Evolutionary conservation across 2,113 vertebrate genomes (phyloP).

Genomic region (Athene cunicularia): DNA sequence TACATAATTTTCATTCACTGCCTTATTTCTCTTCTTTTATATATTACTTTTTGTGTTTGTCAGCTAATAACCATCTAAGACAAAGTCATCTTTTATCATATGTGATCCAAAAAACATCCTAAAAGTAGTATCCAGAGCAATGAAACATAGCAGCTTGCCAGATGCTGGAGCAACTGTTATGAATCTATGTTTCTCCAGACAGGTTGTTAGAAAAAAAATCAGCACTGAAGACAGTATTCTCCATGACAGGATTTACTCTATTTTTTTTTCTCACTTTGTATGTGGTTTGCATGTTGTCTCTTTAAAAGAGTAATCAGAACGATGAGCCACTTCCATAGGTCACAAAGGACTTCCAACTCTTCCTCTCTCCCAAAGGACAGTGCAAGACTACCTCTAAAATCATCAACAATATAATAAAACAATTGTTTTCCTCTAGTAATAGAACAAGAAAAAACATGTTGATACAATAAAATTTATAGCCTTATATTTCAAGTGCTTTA

Average conservation of each 20-base stretch:
- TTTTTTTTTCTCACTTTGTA: background rate
- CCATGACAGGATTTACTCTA: background rate
- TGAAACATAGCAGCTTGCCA: background rate
- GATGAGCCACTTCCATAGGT: background rate
- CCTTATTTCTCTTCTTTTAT: background rate
- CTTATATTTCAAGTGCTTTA: background rate
- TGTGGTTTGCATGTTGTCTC: background rate
- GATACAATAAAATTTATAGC: background rate
- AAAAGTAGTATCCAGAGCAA: background rate
- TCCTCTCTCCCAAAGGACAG: background rate
- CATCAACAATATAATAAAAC: background rate
- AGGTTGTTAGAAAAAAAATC: background rate
- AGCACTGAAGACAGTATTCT: background rate
- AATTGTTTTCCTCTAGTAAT: background rate
- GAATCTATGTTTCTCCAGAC: background rate
- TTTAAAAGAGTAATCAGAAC: background rate
- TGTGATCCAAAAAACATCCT: background rate
- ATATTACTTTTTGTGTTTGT: background rate
- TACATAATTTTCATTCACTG: background rate
- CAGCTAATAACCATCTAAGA: constrained; percentile 1
- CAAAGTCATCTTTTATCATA: background rate
- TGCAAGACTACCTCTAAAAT: background rate
- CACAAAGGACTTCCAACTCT: background rate
- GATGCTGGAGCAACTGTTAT: background rate
- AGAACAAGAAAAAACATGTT: background rate